Conservation (phyloP, 2,113 vertebrate species). For the Lota lota region DNA sequence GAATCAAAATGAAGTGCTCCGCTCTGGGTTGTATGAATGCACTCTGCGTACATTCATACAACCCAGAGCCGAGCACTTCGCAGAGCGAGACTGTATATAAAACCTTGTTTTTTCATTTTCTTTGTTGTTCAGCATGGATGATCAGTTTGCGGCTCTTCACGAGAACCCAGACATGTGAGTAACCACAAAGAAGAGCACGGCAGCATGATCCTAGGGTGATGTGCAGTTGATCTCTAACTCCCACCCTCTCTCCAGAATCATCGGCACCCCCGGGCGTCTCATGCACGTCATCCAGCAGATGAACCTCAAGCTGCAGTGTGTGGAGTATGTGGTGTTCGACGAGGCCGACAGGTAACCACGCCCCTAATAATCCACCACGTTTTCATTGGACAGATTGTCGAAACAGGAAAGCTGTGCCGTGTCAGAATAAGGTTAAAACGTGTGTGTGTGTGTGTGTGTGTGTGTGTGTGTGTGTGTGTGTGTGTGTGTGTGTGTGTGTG, state of each 20-base stretch:
- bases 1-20: too few species aligned
- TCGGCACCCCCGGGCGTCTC: conserved; percentile 93
- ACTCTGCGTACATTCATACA: too few species aligned
- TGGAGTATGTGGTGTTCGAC: conserved; percentile 96
- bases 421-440: too few species aligned
- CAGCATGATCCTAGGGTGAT: not conserved
- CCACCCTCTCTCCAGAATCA: conserved; percentile 76
- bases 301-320: conserved; percentile 86
- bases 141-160: conserved; percentile 94
- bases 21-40: too few species aligned
- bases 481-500: too few species aligned
- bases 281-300: conserved; percentile 91
- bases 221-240: not conserved
- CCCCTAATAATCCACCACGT: not conserved
- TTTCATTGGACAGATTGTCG: too few species aligned
- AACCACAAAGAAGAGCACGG: not conserved
- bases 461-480: too few species aligned
- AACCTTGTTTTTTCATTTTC: not conserved
- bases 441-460: too few species aligned
- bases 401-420: too few species aligned
- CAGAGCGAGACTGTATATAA: too few species aligned
- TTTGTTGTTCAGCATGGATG: conserved; percentile 84
- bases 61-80: too few species aligned
- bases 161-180: conserved; percentile 97
- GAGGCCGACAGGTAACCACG: conserved; percentile 89